These are phyloP conservation scores for Sisyra terminalis DNA, from an alignment of 2,888 invertebrate species.

Conservation along the genomic window DNA sequence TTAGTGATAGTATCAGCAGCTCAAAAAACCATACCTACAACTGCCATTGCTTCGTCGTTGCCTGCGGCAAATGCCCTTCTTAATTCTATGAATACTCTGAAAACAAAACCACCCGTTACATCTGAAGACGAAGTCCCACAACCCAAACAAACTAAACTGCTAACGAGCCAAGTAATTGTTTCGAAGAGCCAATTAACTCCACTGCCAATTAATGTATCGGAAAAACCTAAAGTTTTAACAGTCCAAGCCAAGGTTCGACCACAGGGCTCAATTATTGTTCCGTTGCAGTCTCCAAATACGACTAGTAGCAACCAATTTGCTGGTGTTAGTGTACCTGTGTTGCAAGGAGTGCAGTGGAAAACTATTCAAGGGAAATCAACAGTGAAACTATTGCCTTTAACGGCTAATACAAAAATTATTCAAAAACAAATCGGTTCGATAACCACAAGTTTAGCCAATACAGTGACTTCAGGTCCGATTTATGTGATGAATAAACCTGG, in stretches of 20 bases:
- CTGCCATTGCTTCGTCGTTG: conserved; percentile 24
- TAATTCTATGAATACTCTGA: conserved; percentile 19
- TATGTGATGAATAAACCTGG: conserved; percentile 8
- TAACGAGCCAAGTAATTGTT: conserved; percentile 8
- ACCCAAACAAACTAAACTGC: conserved; percentile 8
- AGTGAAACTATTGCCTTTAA: conserved; percentile 24
- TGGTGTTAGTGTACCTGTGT: conserved; percentile 7
- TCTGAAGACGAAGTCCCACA: conserved; percentile 9
- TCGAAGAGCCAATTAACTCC: conserved; percentile 8
- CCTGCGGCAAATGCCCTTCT: conserved; percentile 24
- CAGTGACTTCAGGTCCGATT: conserved; percentile 4
- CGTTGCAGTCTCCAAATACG: conserved; percentile 4
- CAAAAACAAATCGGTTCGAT: conserved; percentile 1
- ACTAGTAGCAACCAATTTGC: conserved; percentile 3
- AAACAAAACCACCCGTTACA: conserved; percentile 13
- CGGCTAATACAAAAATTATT: conserved; percentile 16
- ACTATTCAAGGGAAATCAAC: conserved; percentile 25
- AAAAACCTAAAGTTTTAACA: conserved; percentile 24
- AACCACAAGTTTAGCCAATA: not conserved
- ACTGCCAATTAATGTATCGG: conserved; percentile 12
- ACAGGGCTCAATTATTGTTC: conserved; percentile 8
- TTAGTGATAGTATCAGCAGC: conserved; percentile 26
- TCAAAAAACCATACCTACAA: conserved; percentile 22
- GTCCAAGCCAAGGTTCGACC: conserved; percentile 13
- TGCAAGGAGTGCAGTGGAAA: conserved; percentile 19